A percentile compares a stretch with the other conserved stretches of the same genome.
Evolutionary conservation across 2,888 invertebrate species (phyloP).

Genomic region (Labia minor): DNA sequence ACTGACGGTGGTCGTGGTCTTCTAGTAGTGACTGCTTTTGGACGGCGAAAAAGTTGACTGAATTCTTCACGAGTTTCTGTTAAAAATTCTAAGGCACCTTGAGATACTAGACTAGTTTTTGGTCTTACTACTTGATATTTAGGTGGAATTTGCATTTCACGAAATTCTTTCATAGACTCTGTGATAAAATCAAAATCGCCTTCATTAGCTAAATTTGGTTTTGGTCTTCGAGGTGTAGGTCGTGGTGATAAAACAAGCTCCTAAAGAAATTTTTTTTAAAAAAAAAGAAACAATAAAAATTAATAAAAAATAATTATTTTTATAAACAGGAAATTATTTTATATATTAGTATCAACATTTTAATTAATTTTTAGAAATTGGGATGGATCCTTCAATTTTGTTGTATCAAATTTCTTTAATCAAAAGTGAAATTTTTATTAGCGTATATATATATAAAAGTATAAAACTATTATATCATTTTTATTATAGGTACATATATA

Average conservation of each 20-base stretch:
- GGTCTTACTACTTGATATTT: not conserved
- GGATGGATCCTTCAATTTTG: too few species aligned
- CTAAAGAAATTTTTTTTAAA: not conserved
- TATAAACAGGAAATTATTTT: too few species aligned
- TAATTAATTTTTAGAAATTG: too few species aligned
- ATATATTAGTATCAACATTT: too few species aligned
- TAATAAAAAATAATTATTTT: too few species aligned
- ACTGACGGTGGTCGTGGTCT: not conserved
- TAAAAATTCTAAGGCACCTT: constrained; percentile 1
- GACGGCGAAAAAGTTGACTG: not conserved
- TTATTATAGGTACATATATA: too few species aligned
- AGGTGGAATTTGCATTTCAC: not conserved
- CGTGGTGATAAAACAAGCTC: not conserved
- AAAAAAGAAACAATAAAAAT: too few species aligned
- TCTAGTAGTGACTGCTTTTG: not conserved
- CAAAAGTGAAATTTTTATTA: too few species aligned
- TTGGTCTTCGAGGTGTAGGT: not conserved
- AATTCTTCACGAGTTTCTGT: not conserved
- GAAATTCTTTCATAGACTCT: constrained; percentile 7
- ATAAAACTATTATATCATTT: too few species aligned
- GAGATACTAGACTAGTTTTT: not conserved
- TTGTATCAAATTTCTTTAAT: too few species aligned
- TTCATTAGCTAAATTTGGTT: not conserved
- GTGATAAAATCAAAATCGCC: not conserved
- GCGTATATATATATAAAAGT: too few species aligned